A percentile compares a stretch with the other conserved stretches of the same genome.
Evolutionary conservation across 1,140 invertebrate species (phyloP).

Genomic region (Nylanderia fulva): DNA sequence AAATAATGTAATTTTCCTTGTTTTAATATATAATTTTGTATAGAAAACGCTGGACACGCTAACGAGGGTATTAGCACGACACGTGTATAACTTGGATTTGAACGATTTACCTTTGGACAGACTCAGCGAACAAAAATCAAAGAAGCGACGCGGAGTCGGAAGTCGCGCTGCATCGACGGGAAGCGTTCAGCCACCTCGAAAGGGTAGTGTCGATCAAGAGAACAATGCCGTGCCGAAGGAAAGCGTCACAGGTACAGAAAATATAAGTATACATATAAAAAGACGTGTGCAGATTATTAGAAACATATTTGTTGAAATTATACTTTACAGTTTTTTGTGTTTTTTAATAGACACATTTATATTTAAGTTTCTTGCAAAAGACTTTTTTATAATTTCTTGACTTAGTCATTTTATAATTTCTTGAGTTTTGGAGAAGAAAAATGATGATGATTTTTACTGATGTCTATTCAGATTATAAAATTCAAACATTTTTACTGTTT

Average conservation of each 20-base stretch:
- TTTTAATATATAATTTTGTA: slow-evolving; percentile 53
- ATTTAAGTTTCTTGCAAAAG: too few relatives aligned
- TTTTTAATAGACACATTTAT: too few relatives aligned
- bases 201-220: slow-evolving; percentile 82
- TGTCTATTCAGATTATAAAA: too few relatives aligned
- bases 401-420: too few relatives aligned
- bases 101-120: slow-evolving; percentile 95
- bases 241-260: slow-evolving; percentile 75
- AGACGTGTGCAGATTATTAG: too few relatives aligned
- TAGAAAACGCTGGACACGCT: slow-evolving; percentile 98
- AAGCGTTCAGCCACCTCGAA: slow-evolving; percentile 81
- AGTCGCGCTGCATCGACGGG: slow-evolving; percentile 84
- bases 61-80: slow-evolving; percentile 95
- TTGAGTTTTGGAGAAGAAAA: too few relatives aligned
- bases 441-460: too few relatives aligned
- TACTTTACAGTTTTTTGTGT: too few relatives aligned
- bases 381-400: too few relatives aligned
- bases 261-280: background rate
- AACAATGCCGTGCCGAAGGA: slow-evolving; percentile 79
- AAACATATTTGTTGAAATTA: too few relatives aligned
- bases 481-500: too few relatives aligned
- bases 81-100: slow-evolving; percentile 97
- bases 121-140: slow-evolving; percentile 93
- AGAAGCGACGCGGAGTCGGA: slow-evolving; percentile 87
- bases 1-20: slow-evolving; percentile 27